Evolutionary conservation across 1,140 invertebrate species (phyloP), one percentile per base, ranked within the genome.

Genomic region (Oedothorax gibbosus): DNA sequence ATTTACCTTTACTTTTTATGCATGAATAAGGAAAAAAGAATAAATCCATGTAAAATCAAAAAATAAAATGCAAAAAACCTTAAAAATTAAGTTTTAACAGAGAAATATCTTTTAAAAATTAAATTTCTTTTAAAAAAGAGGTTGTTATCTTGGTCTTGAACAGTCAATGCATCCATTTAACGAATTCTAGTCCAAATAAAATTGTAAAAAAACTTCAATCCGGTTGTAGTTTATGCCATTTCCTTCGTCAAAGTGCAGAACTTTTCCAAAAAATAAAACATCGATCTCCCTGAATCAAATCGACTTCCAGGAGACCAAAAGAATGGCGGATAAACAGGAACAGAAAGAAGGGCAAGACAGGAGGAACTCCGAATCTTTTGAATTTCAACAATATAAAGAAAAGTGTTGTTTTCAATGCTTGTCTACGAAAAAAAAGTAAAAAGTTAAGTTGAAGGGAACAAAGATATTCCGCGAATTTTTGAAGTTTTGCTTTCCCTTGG

Each of bases 321-420:
- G 75, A 75, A 35, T 35, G 35, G 75, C 54, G 56, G 56, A 79
- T 79, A 79, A 79, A 79, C 62, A 50, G 64, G 68, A 66, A 51
- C 35, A 56, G 64, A 77, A 51, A 49, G 15, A 64, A 64, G 8
- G 35, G n/a, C 20, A 79, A 64, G 57, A 56, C n/a, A 56, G 60
- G 18, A 53, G n/a, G 62, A 62, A 57, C 75, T 77, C 56, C 77
- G 18, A 66, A 66, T 60, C 77, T 20, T 79, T 79, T 79, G 65
- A 79, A 79, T 79, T 79, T 79, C 77, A 79, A 79, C 77, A 79
- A 79, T 62, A 79, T 79, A 68, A 65, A 79, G 77, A 79, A 56
- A 79, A 79, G 77, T 79, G 77, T 79, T 79, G 77, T 79, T 79
- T 79, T 79, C 62, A 79, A 79, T 79, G 62, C 64, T 79, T 68